phyloP scores from a whole-genome alignment of 2,113 vertebrate species.

The Camelus dromedarius region DNA sequence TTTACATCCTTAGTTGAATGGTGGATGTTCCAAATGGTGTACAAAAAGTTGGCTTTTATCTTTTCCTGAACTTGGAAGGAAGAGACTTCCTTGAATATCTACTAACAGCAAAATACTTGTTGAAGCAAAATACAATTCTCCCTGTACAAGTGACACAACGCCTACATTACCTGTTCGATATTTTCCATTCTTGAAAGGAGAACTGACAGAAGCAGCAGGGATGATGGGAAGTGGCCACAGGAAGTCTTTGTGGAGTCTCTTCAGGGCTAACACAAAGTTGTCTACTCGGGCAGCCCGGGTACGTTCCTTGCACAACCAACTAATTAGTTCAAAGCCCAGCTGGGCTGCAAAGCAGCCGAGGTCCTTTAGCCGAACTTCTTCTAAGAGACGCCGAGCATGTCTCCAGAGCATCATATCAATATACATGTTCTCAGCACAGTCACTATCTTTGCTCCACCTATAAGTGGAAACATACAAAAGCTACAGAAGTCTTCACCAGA shows the following conservation, averaged over 20 bases:
- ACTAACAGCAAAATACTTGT: not conserved
- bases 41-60: slow-evolving; percentile 8
- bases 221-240: slow-evolving; percentile 97
- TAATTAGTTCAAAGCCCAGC: slow-evolving; percentile 97
- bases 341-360: slow-evolving; percentile 98
- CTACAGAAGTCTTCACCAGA: not conserved
- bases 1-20: slow-evolving; percentile 22
- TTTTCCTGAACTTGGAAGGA: slow-evolving; percentile 15
- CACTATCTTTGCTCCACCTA: slow-evolving; percentile 91
- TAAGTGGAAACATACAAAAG: slow-evolving; percentile 1
- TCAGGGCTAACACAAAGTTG: slow-evolving; percentile 95
- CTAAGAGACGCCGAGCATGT: slow-evolving; percentile 95
- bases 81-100: not conserved
- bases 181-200: slow-evolving; percentile 96
- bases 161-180: slow-evolving; percentile 91
- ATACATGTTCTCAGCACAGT: slow-evolving; percentile 98
- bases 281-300: slow-evolving; percentile 95
- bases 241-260: slow-evolving; percentile 96
- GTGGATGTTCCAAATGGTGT: not conserved
- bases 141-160: not conserved
- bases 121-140: slow-evolving; percentile 1
- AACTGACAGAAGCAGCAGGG: slow-evolving; percentile 92
- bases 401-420: slow-evolving; percentile 99
- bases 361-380: slow-evolving; percentile 96
- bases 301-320: slow-evolving; percentile 96